Percentiles rank a stretch among this genome's conserved stretches.
phyloP scores from a whole-genome alignment of 2,888 invertebrate genomes.

The Andrena chrysosceles region DNA sequence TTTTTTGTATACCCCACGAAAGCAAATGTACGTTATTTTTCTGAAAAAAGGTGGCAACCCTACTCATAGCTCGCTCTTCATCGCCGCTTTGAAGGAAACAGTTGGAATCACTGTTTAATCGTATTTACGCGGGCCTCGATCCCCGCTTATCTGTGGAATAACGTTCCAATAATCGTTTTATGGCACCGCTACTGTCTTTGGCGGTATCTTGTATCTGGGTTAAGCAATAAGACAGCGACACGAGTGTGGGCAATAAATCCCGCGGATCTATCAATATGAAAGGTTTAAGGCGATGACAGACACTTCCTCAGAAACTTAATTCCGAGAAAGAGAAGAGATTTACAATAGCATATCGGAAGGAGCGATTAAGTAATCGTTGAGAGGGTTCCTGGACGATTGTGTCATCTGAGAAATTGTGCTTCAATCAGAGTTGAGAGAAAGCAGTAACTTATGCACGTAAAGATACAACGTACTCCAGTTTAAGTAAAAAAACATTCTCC shows the following conservation, averaged over 20 bases:
- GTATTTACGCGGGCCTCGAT: background rate
- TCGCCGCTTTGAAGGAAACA: background rate
- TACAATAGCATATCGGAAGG: conserved; percentile 3
- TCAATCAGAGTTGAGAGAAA: too few species aligned
- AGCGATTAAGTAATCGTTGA: background rate
- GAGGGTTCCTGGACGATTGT: too few species aligned
- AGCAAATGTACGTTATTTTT: too few species aligned
- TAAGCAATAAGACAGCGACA: conserved; percentile 12
- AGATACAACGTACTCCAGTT: too few species aligned
- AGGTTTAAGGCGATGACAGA: conserved; percentile 11
- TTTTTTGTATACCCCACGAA: too few species aligned
- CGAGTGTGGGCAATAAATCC: conserved; percentile 13
- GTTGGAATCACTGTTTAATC: background rate
- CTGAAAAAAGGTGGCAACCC: too few species aligned
- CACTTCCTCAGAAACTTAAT: background rate
- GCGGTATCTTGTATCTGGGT: conserved; percentile 25
- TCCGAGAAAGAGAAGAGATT: background rate
- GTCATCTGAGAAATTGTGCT: too few species aligned
- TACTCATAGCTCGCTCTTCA: background rate
- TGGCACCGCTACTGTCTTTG: background rate
- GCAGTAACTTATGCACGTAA: too few species aligned
- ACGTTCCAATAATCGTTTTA: conserved; percentile 1
- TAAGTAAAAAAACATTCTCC: too few species aligned
- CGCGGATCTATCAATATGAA: conserved; percentile 20
- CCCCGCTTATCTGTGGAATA: conserved; percentile 17